Base-by-base conservation (phyloP, 1,140 invertebrate species). In the Pogonus chalceus region DNA sequence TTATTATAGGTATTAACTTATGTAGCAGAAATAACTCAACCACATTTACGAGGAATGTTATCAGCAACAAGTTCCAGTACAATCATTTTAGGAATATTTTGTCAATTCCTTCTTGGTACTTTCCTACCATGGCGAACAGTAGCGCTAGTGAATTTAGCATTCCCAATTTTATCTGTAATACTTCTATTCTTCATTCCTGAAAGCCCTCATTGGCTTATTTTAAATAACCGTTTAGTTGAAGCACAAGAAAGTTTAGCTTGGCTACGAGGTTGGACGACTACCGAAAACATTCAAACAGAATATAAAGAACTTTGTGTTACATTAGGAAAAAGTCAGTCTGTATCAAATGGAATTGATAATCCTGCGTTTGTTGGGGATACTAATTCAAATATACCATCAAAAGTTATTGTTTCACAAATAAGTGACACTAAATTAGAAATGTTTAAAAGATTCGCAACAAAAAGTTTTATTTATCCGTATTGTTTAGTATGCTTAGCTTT, bases 1-100 rank as follows among this genome's bases (percentile, higher is more conserved):
- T 18, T 53, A 53, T 65, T 69, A 20, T 63, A 85, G 82, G 81
- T 84, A 49, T 69, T 89, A 58, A 88, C 86, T 0, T 89, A 88
- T 64, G 84, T 88, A 9, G 85, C 86, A 1, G 87, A 89, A 69
- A 79, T 89, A 7, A 86, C 85, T 1, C 81, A 87, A 60, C 87
- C 87, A 0, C 79, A 85, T 62, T 69, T 88, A 12, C 76, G 87
- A 23, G 87, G 87, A 2, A 78, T 84, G 56, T 66, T 90, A 16
- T 77, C 85, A 1, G 84, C 86, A 1, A 82, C 84, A 12, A 82
- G 85, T 16, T 79, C 82, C 1, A 80, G 85, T 68, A 76, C 81
- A 54, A 80, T 87, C 48, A 87, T 88, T 31, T 64, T 82, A 0
- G 87, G 87, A 1, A 75, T 86, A 1, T 82, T 88, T 58, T 74